Base-by-base conservation (phyloP, 2,113 vertebrate genomes). In the Sinosuthora webbiana region DNA sequence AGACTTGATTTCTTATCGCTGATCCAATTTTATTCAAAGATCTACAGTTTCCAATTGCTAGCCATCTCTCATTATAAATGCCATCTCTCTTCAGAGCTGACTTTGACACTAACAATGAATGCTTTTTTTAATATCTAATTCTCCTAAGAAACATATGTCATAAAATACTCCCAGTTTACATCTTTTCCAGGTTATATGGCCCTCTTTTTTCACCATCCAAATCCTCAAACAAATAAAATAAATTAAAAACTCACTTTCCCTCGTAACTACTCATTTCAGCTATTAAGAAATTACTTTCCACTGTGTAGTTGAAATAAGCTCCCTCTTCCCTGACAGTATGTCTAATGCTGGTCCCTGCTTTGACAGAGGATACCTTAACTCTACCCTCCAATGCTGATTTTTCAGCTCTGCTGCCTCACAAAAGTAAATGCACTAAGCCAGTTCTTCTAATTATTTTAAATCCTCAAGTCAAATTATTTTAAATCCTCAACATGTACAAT, bases 321-420 rank as follows among this genome's bases (percentile, higher is more conserved):
- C 42, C 23, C 28, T 85, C 74, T 93, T 70, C 24, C 35, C 56
- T 75, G 37, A 83, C 10, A 89, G 31, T 13, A 44, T 55, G 41
- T 19, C n/a, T 67, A 62, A 30, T 1, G 0, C 5, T 45, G 42
- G 18, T 27, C n/a, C 37, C 28, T 1, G 0, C 28, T 22, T 65
- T 65, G 19, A 69, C 7, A 69, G 53, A 77, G 11, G 17, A 60
- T n/a, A 47, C 11, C 31, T 80, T 35, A 80, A 71, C 21, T 65
- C 13, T 11, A 63, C 9, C n/a, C 28, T 71, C 71, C 16, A 19
- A 20, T 31, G 62, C 10, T 37, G 15, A 42, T 49, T 89, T 77
- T 73, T 83, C 57, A 93, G 44, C 18, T 73, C 44, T 52, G 24
- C 41, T 93, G 49, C 31, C 49, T 79, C 6, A 12, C 1, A 4